phyloP scores from a whole-genome alignment of 2,113 vertebrate species.

The Bucco capensis region DNA sequence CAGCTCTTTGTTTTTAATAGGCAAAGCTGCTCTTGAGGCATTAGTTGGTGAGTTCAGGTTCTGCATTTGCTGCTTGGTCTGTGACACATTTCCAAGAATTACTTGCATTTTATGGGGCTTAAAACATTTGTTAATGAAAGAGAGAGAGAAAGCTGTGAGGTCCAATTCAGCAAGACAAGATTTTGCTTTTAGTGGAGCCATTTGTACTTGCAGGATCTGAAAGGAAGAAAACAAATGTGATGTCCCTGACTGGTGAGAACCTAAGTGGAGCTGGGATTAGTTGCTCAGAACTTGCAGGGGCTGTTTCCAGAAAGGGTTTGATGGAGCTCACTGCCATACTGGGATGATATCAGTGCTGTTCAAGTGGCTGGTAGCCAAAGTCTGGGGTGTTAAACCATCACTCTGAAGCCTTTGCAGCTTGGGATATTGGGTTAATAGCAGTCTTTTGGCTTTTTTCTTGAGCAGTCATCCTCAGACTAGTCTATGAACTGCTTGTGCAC shows the following conservation, averaged over 20 bases:
- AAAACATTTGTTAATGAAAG: constrained; percentile 30
- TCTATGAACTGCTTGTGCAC: neutral
- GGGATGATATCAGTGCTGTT: neutral
- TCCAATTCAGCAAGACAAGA: neutral
- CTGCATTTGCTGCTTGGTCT: constrained; percentile 12
- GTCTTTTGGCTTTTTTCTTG: neutral
- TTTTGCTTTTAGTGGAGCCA: constrained; percentile 39
- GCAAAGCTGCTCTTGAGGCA: neutral
- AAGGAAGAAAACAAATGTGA: neutral
- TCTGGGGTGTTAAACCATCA: neutral
- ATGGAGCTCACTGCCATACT: neutral
- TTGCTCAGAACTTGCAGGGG: neutral
- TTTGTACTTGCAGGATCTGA: constrained; percentile 8
- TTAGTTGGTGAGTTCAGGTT: neutral
- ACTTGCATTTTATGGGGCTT: constrained; percentile 25
- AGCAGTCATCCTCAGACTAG: neutral
- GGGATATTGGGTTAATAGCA: neutral
- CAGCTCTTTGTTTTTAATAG: neutral
- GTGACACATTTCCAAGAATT: neutral
- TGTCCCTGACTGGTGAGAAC: neutral
- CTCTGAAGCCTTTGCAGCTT: neutral
- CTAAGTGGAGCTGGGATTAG: neutral
- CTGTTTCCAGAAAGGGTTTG: neutral
- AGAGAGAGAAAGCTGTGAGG: neutral
- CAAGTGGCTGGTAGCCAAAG: neutral